Percentiles rank a stretch among this genome's conserved stretches.
Evolutionary conservation across 2,113 vertebrate genomes (phyloP).

Genomic region (Syngnathus floridae): DNA sequence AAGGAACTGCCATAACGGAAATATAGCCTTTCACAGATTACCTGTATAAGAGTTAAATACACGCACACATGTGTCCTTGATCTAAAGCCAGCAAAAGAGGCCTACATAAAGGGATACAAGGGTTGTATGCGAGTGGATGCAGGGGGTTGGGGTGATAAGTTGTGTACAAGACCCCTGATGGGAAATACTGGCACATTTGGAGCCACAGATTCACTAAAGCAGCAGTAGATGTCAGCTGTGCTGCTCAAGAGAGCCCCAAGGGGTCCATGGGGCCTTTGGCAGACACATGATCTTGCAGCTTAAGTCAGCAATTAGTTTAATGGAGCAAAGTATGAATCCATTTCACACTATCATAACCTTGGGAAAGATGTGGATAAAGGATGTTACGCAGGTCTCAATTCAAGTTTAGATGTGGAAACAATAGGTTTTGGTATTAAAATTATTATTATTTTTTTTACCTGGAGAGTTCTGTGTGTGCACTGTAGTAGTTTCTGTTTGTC

Average conservation of each 20-base stretch:
- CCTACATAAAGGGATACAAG: constrained; percentile 1
- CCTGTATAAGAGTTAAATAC: constrained; percentile 11
- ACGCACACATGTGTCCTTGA: constrained; percentile 9
- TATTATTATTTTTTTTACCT: background rate
- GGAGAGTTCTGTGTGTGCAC: background rate
- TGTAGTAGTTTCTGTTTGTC: background rate
- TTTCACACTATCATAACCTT: constrained; percentile 31
- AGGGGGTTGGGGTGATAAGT: constrained; percentile 12
- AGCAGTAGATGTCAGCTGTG: constrained; percentile 58
- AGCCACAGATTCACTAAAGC: constrained; percentile 49
- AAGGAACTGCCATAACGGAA: background rate
- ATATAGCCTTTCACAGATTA: constrained; percentile 2
- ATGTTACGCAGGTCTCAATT: constrained; percentile 22
- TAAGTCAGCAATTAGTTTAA: constrained; percentile 59
- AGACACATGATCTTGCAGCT: constrained; percentile 42
- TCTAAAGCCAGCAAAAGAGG: constrained; percentile 14
- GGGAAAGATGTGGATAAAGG: constrained; percentile 19
- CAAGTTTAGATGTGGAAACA: constrained; percentile 18
- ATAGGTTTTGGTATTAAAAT: background rate
- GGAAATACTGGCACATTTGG: constrained; percentile 64
- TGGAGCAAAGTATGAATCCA: constrained; percentile 53
- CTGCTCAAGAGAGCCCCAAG: constrained; percentile 47
- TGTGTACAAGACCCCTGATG: constrained; percentile 44
- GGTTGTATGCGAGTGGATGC: background rate
- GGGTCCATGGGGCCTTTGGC: constrained; percentile 44